A percentile compares a stretch with the other conserved stretches of the same genome.
These are phyloP conservation scores for Eupeodes latifasciatus DNA, from an alignment of 2,888 invertebrate species.

Conservation along the genomic window DNA sequence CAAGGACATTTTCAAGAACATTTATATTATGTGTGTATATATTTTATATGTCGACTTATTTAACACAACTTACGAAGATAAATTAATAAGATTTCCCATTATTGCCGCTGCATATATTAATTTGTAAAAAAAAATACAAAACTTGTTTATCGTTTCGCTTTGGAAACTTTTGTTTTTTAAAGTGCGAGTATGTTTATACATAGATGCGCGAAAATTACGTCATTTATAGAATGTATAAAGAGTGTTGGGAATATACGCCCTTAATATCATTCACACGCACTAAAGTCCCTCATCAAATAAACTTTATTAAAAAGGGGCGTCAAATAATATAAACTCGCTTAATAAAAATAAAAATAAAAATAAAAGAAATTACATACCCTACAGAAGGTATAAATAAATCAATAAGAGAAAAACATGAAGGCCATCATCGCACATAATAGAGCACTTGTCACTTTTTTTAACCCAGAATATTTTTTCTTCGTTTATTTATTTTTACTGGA, in stretches of 20 bases:
- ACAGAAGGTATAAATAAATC: conserved; percentile 38
- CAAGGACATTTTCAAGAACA: conserved; percentile 25
- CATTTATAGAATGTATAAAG: conserved; percentile 4
- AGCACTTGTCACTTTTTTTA: neutral
- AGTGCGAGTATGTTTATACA: conserved; percentile 19
- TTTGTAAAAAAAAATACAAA: conserved; percentile 20
- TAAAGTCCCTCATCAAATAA: conserved; percentile 25
- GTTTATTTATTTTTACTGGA: neutral
- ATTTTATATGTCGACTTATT: conserved; percentile 13
- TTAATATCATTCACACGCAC: conserved; percentile 55
- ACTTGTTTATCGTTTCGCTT: conserved; percentile 52
- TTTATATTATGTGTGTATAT: neutral
- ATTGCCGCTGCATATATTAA: conserved; percentile 17
- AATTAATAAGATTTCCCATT: conserved; percentile 47
- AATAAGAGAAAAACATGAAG: conserved; percentile 57
- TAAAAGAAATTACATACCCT: neutral
- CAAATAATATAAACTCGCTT: conserved; percentile 36
- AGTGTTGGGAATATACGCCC: conserved; percentile 65
- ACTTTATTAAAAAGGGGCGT: conserved; percentile 64
- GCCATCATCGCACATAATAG: conserved; percentile 25
- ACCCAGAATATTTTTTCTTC: neutral
- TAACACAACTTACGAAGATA: conserved; percentile 24
- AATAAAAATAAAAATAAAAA: conserved; percentile 34
- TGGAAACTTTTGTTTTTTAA: neutral
- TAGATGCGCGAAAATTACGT: conserved; percentile 51